phyloP scores from a whole-genome alignment of 2,113 vertebrate genomes.

The Rissa tridactyla region DNA sequence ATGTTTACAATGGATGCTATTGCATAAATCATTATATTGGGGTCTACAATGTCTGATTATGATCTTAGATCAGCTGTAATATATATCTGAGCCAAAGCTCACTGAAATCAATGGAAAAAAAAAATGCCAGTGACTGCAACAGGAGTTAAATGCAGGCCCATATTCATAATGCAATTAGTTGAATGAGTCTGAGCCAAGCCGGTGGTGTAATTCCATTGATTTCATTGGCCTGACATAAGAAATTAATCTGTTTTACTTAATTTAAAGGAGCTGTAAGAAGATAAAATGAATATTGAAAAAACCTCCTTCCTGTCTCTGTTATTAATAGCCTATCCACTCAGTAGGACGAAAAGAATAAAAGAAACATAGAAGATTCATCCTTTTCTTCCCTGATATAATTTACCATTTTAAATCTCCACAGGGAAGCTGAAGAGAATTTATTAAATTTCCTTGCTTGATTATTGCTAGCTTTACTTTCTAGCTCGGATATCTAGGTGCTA shows the following conservation, averaged over 20 bases:
- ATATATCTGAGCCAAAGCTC: neutral
- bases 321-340: slow-evolving; percentile 27
- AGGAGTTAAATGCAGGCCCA: neutral
- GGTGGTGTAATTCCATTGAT: slow-evolving; percentile 37
- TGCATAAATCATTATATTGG: neutral
- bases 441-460: neutral
- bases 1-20: neutral
- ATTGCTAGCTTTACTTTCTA: neutral
- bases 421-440: slow-evolving; percentile 9
- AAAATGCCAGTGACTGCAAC: neutral
- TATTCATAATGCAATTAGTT: slow-evolving; percentile 29
- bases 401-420: slow-evolving; percentile 12
- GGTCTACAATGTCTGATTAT: neutral
- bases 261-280: slow-evolving; percentile 49
- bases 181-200: slow-evolving; percentile 5
- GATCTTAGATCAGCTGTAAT: neutral
- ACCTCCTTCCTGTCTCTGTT: neutral
- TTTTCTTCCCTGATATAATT: slow-evolving; percentile 37
- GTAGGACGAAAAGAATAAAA: slow-evolving; percentile 21
- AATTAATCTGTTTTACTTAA: slow-evolving; percentile 58
- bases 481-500: neutral
- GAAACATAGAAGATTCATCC: slow-evolving; percentile 5
- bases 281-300: slow-evolving; percentile 19
- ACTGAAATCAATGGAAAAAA: neutral
- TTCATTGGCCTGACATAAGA: slow-evolving; percentile 43